Evolutionary conservation across 2,113 vertebrate genomes (phyloP), one percentile per base, ranked within the genome.

Genomic region (Planiliza haematocheilus): DNA sequence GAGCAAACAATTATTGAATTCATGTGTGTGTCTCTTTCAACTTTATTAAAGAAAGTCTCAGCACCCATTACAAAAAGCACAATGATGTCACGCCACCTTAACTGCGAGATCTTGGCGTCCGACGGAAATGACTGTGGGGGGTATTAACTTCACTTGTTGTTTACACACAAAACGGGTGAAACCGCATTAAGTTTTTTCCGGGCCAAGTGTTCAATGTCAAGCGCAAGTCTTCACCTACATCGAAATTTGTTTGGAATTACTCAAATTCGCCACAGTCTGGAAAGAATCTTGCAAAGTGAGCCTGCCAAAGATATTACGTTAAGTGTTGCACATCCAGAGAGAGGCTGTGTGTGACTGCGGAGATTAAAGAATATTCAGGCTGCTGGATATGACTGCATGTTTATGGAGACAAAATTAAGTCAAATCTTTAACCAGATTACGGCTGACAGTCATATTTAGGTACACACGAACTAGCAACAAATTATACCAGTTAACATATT

Each of bases 161-260:
- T 87, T 73, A 81, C 73, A 45, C 70, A 74, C 61, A 84, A n/a
- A n/a, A 79, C 30, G 75, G 38, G 34, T 62, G 85, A 86, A 74
- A 83, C 66, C 49, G 24, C 74, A 75, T 71, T 37, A 18, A 48
- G 50, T 37, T 58, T 70, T 41, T 20, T 1, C 17, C n/a, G n/a
- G 0, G 77, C 72, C 68, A 74, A 86, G 68, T 53, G 68, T 74
- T 81, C 43, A 65, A 64, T 30, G 76, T 74, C 65, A 64, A 75
- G 64, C 43, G 17, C 39, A 57, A 67, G 77, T 82, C 88, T 88
- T 89, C 56, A 86, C 71, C 79, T 87, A 50, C 58, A 21, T 62
- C 60, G 36, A 49, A 77, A 86, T 84, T 87, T 85, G 81, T 91
- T 88, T 80, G 55, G 72, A 79, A 82, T 88, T 79, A 84, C 67